Conservation (phyloP, 1,140 invertebrate genomes). For the Caligus rogercresseyi region DNA sequence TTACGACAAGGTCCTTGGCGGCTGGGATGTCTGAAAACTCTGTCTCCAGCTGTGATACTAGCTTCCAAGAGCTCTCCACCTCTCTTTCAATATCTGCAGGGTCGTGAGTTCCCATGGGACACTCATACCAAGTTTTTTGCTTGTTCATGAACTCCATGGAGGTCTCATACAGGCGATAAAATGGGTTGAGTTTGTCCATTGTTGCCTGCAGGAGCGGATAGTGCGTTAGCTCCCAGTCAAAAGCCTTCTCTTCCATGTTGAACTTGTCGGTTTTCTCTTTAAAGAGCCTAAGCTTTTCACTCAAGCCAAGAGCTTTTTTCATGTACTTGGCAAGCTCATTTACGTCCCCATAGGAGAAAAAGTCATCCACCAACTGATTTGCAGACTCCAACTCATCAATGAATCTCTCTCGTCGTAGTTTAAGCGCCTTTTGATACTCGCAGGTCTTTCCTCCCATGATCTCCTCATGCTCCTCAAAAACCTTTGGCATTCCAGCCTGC, state of each 20-base stretch:
- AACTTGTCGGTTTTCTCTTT: slow-evolving; percentile 67
- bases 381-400: slow-evolving; percentile 60
- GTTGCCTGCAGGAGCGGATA: slow-evolving; percentile 62
- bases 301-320: slow-evolving; percentile 51
- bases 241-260: slow-evolving; percentile 76
- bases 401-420: slow-evolving; percentile 42
- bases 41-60: slow-evolving; percentile 19
- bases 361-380: slow-evolving; percentile 59
- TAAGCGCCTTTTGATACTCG: slow-evolving; percentile 66
- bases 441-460: slow-evolving; percentile 60
- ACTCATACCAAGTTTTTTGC: slow-evolving; percentile 60
- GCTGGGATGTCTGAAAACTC: slow-evolving; percentile 11
- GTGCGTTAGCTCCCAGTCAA: slow-evolving; percentile 67
- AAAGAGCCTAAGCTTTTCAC: slow-evolving; percentile 46
- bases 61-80: slow-evolving; percentile 32
- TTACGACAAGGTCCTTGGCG: slow-evolving; percentile 17
- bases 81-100: slow-evolving; percentile 74
- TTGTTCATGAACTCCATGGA: slow-evolving; percentile 67
- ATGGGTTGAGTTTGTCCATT: slow-evolving; percentile 53
- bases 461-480: slow-evolving; percentile 58
- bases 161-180: slow-evolving; percentile 70
- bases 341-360: slow-evolving; percentile 74
- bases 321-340: slow-evolving; percentile 65
- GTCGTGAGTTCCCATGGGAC: slow-evolving; percentile 60
- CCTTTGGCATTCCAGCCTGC: slow-evolving; percentile 53